Evolutionary conservation across 1,140 invertebrate genomes (phyloP).

Genomic region (Tetramorium parvispinum): DNA sequence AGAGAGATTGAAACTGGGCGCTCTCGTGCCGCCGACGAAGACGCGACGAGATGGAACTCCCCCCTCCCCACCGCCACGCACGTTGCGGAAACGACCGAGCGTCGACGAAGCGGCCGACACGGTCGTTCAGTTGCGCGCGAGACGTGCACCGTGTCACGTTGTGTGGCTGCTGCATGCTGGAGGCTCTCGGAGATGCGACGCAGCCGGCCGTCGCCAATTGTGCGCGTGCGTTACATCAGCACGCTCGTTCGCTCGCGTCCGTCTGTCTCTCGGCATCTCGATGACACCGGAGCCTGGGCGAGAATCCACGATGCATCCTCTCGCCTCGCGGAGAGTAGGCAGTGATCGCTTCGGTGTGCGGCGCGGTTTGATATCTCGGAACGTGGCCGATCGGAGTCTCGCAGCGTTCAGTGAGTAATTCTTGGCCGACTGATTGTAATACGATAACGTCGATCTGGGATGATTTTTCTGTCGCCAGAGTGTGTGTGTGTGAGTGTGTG

Average conservation of each 20-base stretch:
- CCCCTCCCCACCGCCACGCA: not conserved
- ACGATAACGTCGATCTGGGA: not conserved
- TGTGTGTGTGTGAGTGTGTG: too few species aligned
- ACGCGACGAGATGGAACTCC: not conserved
- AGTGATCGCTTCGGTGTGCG: not conserved
- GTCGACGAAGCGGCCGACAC: slow-evolving; percentile 35
- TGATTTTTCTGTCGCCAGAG: not conserved
- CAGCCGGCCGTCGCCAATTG: slow-evolving; percentile 22
- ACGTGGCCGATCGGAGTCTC: not conserved
- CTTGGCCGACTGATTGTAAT: not conserved
- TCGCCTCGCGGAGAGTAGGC: not conserved
- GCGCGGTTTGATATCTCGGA: not conserved
- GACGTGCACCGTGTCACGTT: slow-evolving; percentile 47
- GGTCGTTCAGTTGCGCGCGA: slow-evolving; percentile 69
- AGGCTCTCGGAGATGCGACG: slow-evolving; percentile 21
- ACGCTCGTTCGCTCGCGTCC: slow-evolving; percentile 9
- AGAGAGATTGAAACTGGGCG: not conserved
- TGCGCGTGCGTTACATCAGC: slow-evolving; percentile 66
- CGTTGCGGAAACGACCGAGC: slow-evolving; percentile 57
- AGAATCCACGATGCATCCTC: not conserved
- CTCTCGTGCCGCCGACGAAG: not conserved
- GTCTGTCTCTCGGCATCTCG: not conserved
- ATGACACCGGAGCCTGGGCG: not conserved
- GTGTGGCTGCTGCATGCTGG: not conserved
- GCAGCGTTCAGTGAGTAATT: slow-evolving; percentile 6